These are phyloP conservation scores for Anorthoa munda DNA, from an alignment of 2,888 invertebrate genomes.

Conservation along the genomic window DNA sequence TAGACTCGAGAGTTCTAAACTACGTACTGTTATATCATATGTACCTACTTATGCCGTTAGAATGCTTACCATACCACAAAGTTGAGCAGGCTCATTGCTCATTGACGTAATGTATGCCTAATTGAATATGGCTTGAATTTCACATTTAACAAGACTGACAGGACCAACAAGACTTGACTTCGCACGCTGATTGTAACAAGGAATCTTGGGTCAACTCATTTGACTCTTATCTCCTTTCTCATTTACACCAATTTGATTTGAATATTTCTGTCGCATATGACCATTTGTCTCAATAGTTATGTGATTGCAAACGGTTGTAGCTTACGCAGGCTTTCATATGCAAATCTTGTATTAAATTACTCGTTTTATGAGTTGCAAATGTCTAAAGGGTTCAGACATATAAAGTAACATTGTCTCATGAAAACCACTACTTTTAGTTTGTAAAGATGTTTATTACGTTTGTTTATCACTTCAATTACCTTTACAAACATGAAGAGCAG, in stretches of 20 bases:
- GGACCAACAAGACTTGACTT: slow-evolving; percentile 84
- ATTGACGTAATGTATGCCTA: slow-evolving; percentile 79
- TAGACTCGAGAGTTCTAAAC: neutral
- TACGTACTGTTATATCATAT: neutral
- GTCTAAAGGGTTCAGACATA: neutral
- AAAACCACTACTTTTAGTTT: slow-evolving; percentile 9
- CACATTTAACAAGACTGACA: slow-evolving; percentile 81
- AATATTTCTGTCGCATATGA: slow-evolving; percentile 60
- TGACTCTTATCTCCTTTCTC: slow-evolving; percentile 78
- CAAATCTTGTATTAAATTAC: slow-evolving; percentile 65
- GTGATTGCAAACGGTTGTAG: slow-evolving; percentile 73
- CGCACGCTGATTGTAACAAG: slow-evolving; percentile 88
- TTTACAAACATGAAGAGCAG: neutral
- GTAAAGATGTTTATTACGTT: slow-evolving; percentile 12
- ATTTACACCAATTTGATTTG: slow-evolving; percentile 68
- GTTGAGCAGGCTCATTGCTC: slow-evolving; percentile 70
- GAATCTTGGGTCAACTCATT: slow-evolving; percentile 87
- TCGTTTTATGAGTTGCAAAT: slow-evolving; percentile 47
- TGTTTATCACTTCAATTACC: slow-evolving; percentile 6
- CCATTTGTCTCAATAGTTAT: slow-evolving; percentile 66
- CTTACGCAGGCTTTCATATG: slow-evolving; percentile 72
- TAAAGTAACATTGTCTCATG: slow-evolving; percentile 35
- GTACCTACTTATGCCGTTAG: neutral
- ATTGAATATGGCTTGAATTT: slow-evolving; percentile 86
- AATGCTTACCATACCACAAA: slow-evolving; percentile 46